Evolutionary conservation across 30 jellyfish, hydroid and myxozoan species (phyloP), one percentile per base, ranked within the genome.

Genomic region (Chironex yamaguchii): DNA sequence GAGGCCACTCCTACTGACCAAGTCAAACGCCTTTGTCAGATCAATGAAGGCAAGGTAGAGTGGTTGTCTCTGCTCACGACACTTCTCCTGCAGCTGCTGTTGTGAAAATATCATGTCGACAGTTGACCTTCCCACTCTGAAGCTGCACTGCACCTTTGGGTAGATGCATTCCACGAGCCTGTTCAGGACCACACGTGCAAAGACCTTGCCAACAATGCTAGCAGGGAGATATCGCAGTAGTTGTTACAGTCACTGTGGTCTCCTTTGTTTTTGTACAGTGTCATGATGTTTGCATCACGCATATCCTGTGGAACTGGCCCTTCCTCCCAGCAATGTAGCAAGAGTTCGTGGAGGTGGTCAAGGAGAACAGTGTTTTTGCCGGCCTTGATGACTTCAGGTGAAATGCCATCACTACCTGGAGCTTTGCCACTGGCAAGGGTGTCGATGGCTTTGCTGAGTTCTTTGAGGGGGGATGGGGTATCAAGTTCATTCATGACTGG

Each of bases 151-250:
- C n/a, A n/a, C n/a, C 69, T 78, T 81, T 13, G 90, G 90, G 51
- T 78, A 78, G 20, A 29, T 49, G 13, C 20, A 69, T 28, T 31
- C 70, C 63, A 50, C 81, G 1, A 78, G 81, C 24, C 82, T 2
- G 32, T 24, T 21, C 2, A 78, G 82, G 28, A 78, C 33, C 30
- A 78, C 69, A 1, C 81, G n/a, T 49, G 82, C 53, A 33, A 49
- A 78, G 69, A 50, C 80, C 34, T 78, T 52, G 49, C 68, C 82
- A 31, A 62, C 81, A 2, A 83, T 35, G 33, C 90, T 83, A 83
- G 72, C 14, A 83, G 90, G 11, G 90, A 49, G 67, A 83, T 71
- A 12, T 81, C 93, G 27, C 93, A 14, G 71, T 83, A 70, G 71
- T 70, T 69, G 11, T 71, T 71, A 42, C 93, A 83, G 70, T 83